Conservation (phyloP, 2,888 invertebrate species). For the Xylota sylvarum region DNA sequence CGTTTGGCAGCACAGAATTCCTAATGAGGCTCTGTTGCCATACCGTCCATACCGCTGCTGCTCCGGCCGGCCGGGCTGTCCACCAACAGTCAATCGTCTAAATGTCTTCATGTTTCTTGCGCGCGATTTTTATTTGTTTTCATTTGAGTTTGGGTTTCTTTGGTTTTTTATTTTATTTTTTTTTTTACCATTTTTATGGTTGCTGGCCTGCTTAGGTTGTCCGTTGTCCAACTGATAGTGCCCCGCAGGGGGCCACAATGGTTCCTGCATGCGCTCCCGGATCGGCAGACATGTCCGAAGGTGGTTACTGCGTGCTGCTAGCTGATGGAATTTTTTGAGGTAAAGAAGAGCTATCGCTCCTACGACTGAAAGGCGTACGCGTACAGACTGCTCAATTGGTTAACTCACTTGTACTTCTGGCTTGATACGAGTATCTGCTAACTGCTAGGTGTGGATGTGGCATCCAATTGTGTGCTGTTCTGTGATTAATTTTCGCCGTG, state of each 20-base stretch:
- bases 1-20: slow-evolving; percentile 76
- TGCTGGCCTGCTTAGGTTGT: slow-evolving; percentile 70
- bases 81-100: slow-evolving; percentile 73
- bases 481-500: slow-evolving; percentile 77
- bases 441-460: slow-evolving; percentile 69
- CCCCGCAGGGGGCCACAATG: slow-evolving; percentile 47
- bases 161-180: slow-evolving; percentile 27
- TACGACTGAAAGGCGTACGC: slow-evolving; percentile 74
- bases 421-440: slow-evolving; percentile 40
- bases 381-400: slow-evolving; percentile 69
- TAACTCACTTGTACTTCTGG: slow-evolving; percentile 17
- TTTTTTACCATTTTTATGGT: slow-evolving; percentile 55
- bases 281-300: slow-evolving; percentile 77
- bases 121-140: slow-evolving; percentile 76
- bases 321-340: slow-evolving; percentile 65
- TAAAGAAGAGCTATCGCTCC: slow-evolving; percentile 71
- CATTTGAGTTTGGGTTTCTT: slow-evolving; percentile 38
- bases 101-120: slow-evolving; percentile 77
- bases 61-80: slow-evolving; percentile 46
- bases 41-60: slow-evolving; percentile 31
- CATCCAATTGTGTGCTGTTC: slow-evolving; percentile 73
- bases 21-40: slow-evolving; percentile 65
- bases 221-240: slow-evolving; percentile 60
- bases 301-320: slow-evolving; percentile 74
- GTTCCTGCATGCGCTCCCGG: slow-evolving; percentile 76